A percentile compares a stretch with the other conserved stretches of the same genome.
Conservation (phyloP, 2,888 invertebrate species). For the Limnephilus rhombicus region DNA sequence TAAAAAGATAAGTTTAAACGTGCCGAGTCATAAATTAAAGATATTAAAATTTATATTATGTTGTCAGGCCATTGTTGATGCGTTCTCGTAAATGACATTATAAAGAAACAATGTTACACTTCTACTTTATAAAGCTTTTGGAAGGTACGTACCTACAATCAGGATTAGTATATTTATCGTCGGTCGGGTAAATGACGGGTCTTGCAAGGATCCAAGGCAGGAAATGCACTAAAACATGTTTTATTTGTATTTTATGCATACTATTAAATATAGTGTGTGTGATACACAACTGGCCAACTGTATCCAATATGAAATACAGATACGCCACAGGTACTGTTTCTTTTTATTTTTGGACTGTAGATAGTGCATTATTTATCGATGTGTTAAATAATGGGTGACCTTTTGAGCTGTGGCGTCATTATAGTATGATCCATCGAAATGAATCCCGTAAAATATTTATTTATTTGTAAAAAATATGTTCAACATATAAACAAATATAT, state of each 20-base stretch:
- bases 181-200: not conserved
- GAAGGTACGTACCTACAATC: not conserved
- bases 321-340: too few species aligned
- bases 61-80: conserved; percentile 36
- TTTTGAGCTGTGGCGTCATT: too few species aligned
- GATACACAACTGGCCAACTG: too few species aligned
- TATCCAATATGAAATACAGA: too few species aligned
- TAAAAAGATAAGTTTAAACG: conserved; percentile 2
- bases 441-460: too few species aligned
- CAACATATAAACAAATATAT: too few species aligned
- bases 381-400: too few species aligned
- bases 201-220: not conserved
- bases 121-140: not conserved
- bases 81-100: not conserved
- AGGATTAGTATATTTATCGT: not conserved
- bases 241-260: not conserved
- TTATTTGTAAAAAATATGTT: too few species aligned
- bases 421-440: too few species aligned
- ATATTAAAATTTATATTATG: conserved; percentile 42
- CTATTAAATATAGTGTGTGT: too few species aligned
- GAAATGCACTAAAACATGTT: not conserved
- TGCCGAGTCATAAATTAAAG: conserved; percentile 31
- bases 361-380: too few species aligned
- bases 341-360: too few species aligned
- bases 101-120: conserved; percentile 3